A percentile compares a stretch with the other conserved stretches of the same genome.
Conservation (phyloP, 2,113 vertebrate species). For the Pithys albifrons region DNA sequence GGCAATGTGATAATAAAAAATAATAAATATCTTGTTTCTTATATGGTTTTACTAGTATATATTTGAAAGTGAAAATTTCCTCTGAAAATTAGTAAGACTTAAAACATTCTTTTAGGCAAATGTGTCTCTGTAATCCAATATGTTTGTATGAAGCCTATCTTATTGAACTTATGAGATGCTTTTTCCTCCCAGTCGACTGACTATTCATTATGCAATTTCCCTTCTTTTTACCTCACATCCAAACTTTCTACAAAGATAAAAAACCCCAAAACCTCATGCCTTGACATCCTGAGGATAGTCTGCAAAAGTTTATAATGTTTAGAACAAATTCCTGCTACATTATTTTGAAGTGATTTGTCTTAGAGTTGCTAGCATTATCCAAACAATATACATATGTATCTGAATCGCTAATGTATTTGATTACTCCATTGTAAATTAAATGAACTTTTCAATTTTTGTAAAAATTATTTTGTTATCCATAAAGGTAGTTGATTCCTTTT, state of each 20-base stretch:
- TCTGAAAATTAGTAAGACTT: neutral
- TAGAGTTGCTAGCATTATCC: neutral
- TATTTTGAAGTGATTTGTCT: neutral
- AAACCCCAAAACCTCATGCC: accelerated
- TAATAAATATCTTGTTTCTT: neutral
- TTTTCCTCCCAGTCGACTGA: neutral
- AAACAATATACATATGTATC: neutral
- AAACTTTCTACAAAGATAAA: neutral
- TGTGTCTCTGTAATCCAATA: neutral
- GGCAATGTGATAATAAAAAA: neutral
- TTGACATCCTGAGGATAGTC: neutral
- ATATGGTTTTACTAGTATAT: neutral
- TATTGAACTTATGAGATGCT: neutral
- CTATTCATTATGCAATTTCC: neutral
- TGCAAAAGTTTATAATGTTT: neutral
- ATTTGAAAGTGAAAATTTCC: neutral
- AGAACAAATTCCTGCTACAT: neutral
- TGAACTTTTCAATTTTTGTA: neutral
- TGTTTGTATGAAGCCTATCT: neutral
- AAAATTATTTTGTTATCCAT: neutral
- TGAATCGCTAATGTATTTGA: neutral
- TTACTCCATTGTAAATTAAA: neutral
- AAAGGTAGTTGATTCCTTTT: neutral
- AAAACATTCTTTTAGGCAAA: neutral
- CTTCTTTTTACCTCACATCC: neutral